Evolutionary conservation across 1,140 invertebrate species (phyloP), one percentile per base, ranked within the genome.

Genomic region (Ericerus pela): DNA sequence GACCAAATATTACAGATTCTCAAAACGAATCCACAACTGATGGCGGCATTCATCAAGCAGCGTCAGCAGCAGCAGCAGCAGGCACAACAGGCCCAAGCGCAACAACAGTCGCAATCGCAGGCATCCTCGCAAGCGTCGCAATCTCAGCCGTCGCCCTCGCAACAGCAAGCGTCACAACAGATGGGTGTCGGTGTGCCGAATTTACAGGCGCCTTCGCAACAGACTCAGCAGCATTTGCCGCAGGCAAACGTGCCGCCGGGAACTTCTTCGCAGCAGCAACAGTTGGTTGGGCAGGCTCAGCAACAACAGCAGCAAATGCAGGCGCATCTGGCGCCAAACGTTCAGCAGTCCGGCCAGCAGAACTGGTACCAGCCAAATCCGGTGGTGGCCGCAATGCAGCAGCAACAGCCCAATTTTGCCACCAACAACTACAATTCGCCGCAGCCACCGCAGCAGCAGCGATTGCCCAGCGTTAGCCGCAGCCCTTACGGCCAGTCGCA

Each of bases 21-120:
- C 41, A 95, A 94, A 70, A 84, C 83, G 43, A 93, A 96, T 75
- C 93, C 93, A 41, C 88, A 88, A 58, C 75, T 97, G 11, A 96
- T 96, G 91, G 92, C 93, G 54, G 89, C 91, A 51, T 94, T 96
- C 66, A 91, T 97, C 54, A 93, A 93, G 69, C 88, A 94, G 8
- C 53, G 51, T 20, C 55, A 55, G n/a, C 55, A 61, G 53, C 33
- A 31, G 12, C 30, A 27, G 24, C 47, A 52, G 28, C 51, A 37
- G 18, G 51, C 53, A 28, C 54, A 55, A 55, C 54, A 53, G 16
- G 38, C 18, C 43, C 56, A 43, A 59, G 67, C 69, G 57, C 69
- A 71, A 56, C 67, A 69, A 60, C 64, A 66, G 54, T 64, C 65
- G 54, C 70, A 72, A 27, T 69, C 69, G 38, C 26, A 71, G 57